Conservation (phyloP, 2,888 invertebrate genomes). For the Rhingia campestris region DNA sequence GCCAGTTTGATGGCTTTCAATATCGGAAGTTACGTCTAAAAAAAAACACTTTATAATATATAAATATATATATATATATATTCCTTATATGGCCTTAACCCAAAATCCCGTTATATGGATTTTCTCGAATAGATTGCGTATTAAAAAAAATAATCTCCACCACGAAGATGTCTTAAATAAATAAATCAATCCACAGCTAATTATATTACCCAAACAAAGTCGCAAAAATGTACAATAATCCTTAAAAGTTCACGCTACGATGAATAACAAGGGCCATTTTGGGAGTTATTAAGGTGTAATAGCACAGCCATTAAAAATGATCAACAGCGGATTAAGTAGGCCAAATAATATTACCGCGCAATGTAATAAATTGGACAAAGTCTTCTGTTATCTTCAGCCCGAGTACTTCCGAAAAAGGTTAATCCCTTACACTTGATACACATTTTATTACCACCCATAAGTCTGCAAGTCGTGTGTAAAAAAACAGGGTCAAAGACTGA, state of each 20-base stretch:
- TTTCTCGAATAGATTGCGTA: too few relatives aligned
- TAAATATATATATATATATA: too few relatives aligned
- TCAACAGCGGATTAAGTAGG: conserved; percentile 58
- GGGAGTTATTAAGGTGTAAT: conserved; percentile 54
- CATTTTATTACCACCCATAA: conserved; percentile 61
- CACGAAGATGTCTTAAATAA: too few relatives aligned
- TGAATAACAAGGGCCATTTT: conserved; percentile 55
- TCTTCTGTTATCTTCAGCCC: conserved; percentile 21
- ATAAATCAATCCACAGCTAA: not conserved
- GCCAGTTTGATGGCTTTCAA: too few relatives aligned
- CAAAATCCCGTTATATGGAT: too few relatives aligned
- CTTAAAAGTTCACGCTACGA: conserved; percentile 35
- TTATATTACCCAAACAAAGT: conserved; percentile 19
- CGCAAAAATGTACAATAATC: conserved; percentile 4
- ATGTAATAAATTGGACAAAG: conserved; percentile 60
- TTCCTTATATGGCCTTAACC: not conserved
- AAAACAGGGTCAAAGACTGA: conserved; percentile 54
- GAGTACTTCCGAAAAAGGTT: conserved; percentile 52
- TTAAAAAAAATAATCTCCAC: too few relatives aligned
- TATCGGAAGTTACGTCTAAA: too few relatives aligned
- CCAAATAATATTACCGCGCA: conserved; percentile 37
- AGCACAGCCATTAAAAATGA: conserved; percentile 59
- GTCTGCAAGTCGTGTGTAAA: conserved; percentile 10
- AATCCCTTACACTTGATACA: conserved; percentile 54
- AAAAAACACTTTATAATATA: too few relatives aligned